Base-by-base conservation (phyloP, 1,140 invertebrate genomes). In the Platyscapa corneri region DNA sequence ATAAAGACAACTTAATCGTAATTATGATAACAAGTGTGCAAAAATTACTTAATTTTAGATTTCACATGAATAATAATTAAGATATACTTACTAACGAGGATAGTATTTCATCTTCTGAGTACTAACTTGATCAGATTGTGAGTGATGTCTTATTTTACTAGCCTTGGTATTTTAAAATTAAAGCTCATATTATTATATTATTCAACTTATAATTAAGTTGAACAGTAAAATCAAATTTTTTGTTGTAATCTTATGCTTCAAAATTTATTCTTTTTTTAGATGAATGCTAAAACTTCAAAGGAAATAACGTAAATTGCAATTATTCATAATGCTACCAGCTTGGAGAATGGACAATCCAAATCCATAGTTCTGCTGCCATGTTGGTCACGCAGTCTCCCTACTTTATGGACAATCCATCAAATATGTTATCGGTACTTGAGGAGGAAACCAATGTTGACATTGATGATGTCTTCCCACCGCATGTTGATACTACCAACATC, bases 401-500 rank as follows among this genome's bases (percentile, higher is more conserved):
- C 86, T 90, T 90, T 86, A 91, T 91, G 89, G 90, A 92, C 88
- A 91, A 91, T 90, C 88, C 81, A 83, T 74, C 92, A 88, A 93
- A 92, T 87, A 92, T 90, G 90, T 89, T 92, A 88, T 90, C 91
- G 88, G 91, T 95, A 90, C 93, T 96, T 88, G 95, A 96, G 94
- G 96, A 96, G 93, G 95, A 96, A 92, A 94, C 95, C 83, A 90
- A 90, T 78, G 89, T 90, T 82, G 95, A 96, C 91, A 93, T 95
- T 85, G 96, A 96, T 88, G 96, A 96, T 90, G 95, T 94, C 75
- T 96, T 96, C 91, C 95, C 96, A 84, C 95, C 95, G 56, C 95
- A 96, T 92, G 96, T 96, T 86, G 96, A 96, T 88, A 95, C 95
- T 75, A 95, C 94, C 79, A 95, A 95, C 85, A 96, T 96, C 88